Conservation (phyloP, 2,113 vertebrate genomes). For the Pelmatolapia mariae region DNA sequence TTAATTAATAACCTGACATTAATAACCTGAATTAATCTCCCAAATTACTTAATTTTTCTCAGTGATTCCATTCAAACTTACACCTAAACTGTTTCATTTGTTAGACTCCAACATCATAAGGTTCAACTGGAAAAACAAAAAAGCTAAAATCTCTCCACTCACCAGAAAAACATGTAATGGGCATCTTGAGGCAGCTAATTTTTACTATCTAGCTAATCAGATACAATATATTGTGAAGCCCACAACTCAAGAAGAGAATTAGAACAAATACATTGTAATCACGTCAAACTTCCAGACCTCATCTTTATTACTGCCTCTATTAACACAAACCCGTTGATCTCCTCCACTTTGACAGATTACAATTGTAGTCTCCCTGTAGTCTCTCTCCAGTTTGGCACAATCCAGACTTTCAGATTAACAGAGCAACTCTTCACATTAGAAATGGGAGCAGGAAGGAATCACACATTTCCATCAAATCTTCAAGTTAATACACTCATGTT, state of each 20-base stretch:
- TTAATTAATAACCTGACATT: not conserved
- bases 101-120: not conserved
- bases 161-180: not conserved
- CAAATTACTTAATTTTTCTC: not conserved
- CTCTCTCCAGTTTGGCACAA: not conserved
- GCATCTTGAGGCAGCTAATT: not conserved
- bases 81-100: not conserved
- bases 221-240: rapidly evolving
- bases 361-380: not conserved
- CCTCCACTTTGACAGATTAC: not conserved
- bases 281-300: not conserved
- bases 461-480: not conserved
- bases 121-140: rapidly evolving
- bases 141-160: not conserved
- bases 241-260: not conserved
- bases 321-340: not conserved
- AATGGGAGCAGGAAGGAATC: not conserved
- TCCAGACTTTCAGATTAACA: not conserved
- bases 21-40: not conserved
- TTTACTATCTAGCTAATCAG: not conserved
- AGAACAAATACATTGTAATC: not conserved
- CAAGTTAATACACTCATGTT: not conserved
- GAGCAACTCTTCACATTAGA: not conserved
- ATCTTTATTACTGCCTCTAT: not conserved
- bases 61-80: not conserved